Conservation (phyloP, 2,113 vertebrate species). For the Prionailurus bengalensis region DNA sequence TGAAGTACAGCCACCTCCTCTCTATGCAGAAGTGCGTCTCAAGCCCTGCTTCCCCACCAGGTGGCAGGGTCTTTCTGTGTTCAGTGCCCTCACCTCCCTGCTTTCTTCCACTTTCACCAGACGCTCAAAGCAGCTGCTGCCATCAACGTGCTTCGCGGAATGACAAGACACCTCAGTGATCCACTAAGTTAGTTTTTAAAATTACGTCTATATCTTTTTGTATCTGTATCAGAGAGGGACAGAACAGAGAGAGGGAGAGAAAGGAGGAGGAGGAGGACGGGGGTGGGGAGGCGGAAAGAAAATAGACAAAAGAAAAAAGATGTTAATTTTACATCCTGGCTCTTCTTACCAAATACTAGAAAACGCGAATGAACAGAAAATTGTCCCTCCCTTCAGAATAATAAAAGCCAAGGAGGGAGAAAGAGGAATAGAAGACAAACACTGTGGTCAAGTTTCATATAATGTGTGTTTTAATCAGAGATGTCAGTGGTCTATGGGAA, state of each 20-base stretch:
- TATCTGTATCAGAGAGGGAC: background rate
- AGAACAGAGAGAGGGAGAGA: background rate
- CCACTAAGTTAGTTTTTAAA: background rate
- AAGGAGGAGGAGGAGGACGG: background rate
- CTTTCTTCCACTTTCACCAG: background rate
- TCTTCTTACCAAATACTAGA: background rate
- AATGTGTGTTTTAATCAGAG: background rate
- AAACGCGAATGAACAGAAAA: background rate
- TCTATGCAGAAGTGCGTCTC: background rate
- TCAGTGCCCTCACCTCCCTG: accelerated
- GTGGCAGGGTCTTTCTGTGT: background rate
- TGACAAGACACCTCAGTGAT: accelerated
- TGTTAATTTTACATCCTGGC: background rate
- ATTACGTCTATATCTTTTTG: background rate
- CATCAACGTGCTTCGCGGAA: accelerated
- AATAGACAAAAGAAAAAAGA: background rate
- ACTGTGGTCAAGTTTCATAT: background rate
- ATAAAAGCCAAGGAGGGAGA: background rate
- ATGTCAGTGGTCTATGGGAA: background rate
- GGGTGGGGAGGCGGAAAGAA: background rate
- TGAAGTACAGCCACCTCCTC: background rate
- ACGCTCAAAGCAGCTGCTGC: background rate
- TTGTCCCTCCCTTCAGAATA: background rate
- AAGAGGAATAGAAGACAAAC: background rate
- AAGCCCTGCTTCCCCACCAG: background rate